A percentile compares a stretch with the other conserved stretches of the same genome.
phyloP scores from a whole-genome alignment of 2,888 invertebrate species.

The Cheilosia soror region DNA sequence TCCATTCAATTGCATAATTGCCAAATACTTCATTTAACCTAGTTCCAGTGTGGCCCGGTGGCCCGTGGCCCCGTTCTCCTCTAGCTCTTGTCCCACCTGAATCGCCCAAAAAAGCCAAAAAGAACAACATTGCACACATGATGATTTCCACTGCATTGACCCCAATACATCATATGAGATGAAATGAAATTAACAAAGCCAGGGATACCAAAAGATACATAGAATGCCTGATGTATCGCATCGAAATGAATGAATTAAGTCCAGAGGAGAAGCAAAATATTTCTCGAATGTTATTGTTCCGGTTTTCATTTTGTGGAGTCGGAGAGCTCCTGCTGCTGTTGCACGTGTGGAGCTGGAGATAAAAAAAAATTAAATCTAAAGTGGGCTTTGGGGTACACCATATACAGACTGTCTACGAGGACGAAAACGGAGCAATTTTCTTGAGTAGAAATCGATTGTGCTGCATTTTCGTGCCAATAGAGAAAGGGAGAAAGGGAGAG shows the following conservation, averaged over 20 bases:
- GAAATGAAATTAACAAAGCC: conserved; percentile 65
- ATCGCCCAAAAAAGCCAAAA: conserved; percentile 22
- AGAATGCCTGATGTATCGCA: not conserved
- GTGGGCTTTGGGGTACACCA: conserved; percentile 23
- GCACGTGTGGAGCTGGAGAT: conserved; percentile 3
- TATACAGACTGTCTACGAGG: conserved; percentile 23
- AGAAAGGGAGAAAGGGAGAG: conserved; percentile 21
- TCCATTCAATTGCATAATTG: conserved; percentile 36
- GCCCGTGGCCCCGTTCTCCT: not conserved
- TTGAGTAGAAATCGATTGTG: conserved; percentile 71
- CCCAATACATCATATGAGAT: conserved; percentile 63
- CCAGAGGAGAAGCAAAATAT: conserved; percentile 11
- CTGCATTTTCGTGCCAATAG: conserved; percentile 58
- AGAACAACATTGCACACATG: conserved; percentile 35
- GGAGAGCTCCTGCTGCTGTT: conserved; percentile 7
- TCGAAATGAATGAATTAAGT: conserved; percentile 62
- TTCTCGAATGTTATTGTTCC: conserved; percentile 67
- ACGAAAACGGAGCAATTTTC: conserved; percentile 63
- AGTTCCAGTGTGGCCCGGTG: conserved; percentile 16
- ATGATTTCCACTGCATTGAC: conserved; percentile 64
- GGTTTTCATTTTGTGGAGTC: conserved; percentile 61
- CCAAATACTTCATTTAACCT: conserved; percentile 55
- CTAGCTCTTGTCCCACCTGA: conserved; percentile 4
- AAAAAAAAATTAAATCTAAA: conserved; percentile 25
- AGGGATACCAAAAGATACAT: conserved; percentile 12